phyloP scores from a whole-genome alignment of 2,113 vertebrate genomes.

The Entelurus aequoreus region DNA sequence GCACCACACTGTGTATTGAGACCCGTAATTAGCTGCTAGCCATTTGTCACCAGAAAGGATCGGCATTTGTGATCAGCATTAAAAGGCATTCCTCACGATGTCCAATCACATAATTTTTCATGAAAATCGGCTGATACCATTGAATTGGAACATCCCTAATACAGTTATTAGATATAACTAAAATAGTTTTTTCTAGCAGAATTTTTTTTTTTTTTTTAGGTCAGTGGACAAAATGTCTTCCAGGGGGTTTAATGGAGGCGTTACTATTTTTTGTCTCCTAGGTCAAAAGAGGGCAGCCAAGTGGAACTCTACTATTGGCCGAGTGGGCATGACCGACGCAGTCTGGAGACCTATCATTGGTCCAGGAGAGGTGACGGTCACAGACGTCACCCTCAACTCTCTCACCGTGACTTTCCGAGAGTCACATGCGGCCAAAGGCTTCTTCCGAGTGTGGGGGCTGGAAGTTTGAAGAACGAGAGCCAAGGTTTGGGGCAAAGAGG shows the following conservation, averaged over 20 bases:
- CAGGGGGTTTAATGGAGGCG: neutral
- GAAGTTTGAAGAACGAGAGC: slow-evolving; percentile 67
- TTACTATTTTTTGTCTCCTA: slow-evolving; percentile 17
- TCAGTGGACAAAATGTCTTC: too few species aligned
- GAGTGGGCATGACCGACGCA: slow-evolving; percentile 27
- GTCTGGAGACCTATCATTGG: slow-evolving; percentile 50
- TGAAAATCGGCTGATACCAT: too few species aligned
- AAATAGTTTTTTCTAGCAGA: too few species aligned
- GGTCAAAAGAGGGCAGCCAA: slow-evolving; percentile 37
- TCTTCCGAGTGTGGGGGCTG: slow-evolving; percentile 84
- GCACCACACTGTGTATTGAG: too few species aligned
- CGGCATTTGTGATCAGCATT: too few species aligned
- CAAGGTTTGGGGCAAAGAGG: neutral
- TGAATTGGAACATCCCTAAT: too few species aligned
- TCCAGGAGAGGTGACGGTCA: slow-evolving; percentile 88
- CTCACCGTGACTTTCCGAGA: slow-evolving; percentile 96
- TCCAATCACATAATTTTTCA: too few species aligned
- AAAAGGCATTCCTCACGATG: too few species aligned
- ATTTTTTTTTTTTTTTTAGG: too few species aligned
- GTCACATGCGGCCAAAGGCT: slow-evolving; percentile 86
- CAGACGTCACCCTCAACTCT: slow-evolving; percentile 95
- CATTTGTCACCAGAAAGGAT: too few species aligned
- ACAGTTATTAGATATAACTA: too few species aligned
- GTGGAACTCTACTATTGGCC: slow-evolving; percentile 34
- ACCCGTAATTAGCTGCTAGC: too few species aligned